Percentiles rank a stretch among this genome's conserved stretches.
phyloP scores from a whole-genome alignment of 2,888 invertebrate species.

The Drosophila gaucha region DNA sequence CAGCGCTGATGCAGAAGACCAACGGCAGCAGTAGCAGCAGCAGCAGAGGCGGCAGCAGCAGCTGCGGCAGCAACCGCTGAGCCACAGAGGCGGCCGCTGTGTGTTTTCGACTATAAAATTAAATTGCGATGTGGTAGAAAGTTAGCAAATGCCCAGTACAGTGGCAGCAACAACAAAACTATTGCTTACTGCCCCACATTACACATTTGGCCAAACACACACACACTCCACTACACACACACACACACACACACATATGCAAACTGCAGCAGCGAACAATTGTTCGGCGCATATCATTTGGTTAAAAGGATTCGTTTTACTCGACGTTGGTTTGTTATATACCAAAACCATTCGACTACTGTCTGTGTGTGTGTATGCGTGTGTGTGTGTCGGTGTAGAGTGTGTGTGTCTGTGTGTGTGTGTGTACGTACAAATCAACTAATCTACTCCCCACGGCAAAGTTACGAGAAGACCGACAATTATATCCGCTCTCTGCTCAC shows the following conservation, averaged over 20 bases:
- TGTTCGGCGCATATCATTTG: constrained; percentile 82
- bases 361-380: constrained; percentile 14
- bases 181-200: constrained; percentile 77
- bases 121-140: constrained; percentile 78
- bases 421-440: constrained; percentile 73
- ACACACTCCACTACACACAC: constrained; percentile 27
- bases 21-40: constrained; percentile 6
- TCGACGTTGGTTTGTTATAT: constrained; percentile 48
- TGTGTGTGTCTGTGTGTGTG: constrained; percentile 22
- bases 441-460: constrained; percentile 80
- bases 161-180: constrained; percentile 47
- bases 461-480: constrained; percentile 81
- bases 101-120: constrained; percentile 81
- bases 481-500: constrained; percentile 82
- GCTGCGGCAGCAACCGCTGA: constrained; percentile 38
- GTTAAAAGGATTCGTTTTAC: constrained; percentile 82
- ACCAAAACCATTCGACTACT: constrained; percentile 34
- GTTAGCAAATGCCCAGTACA: constrained; percentile 70
- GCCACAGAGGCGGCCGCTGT: constrained; percentile 70
- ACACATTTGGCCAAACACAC: constrained; percentile 65
- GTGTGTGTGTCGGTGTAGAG: constrained; percentile 26
- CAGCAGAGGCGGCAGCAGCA: not conserved
- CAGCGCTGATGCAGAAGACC: constrained; percentile 15
- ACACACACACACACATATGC: constrained; percentile 13
- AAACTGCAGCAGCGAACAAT: constrained; percentile 70